phyloP scores from a whole-genome alignment of 2,797 vertebrate genomes.

The Amniataba percoides region DNA sequence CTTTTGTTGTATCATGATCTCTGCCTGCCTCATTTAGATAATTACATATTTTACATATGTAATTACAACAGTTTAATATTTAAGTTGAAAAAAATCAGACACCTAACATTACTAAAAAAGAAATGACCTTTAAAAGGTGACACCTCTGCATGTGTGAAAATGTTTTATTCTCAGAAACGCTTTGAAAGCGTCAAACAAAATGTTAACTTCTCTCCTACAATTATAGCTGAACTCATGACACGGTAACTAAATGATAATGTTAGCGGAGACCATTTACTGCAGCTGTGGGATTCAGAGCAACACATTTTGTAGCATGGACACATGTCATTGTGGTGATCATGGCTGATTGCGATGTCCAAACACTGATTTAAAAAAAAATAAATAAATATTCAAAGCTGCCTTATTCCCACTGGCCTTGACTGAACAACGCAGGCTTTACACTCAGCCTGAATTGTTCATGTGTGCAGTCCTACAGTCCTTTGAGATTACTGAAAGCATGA shows the following conservation, averaged over 20 bases:
- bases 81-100: background rate
- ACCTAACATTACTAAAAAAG: background rate
- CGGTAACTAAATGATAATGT: background rate
- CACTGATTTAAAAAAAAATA: too few relatives aligned
- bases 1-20: background rate
- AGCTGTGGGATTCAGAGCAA: conserved; percentile 7
- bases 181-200: background rate
- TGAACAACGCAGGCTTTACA: conserved; percentile 9
- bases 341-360: conserved; percentile 18
- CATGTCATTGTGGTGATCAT: conserved; percentile 2
- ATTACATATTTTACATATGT: background rate
- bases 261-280: conserved; percentile 3
- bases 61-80: background rate
- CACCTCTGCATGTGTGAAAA: background rate
- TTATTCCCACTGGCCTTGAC: conserved; percentile 8
- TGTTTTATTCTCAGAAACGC: background rate
- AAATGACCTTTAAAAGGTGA: background rate
- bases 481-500: conserved; percentile 21
- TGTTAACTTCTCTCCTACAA: background rate
- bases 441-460: too few relatives aligned
- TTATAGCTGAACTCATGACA: background rate
- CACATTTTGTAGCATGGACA: background rate
- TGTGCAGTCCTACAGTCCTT: background rate
- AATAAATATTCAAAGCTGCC: background rate
- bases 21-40: background rate